Base-by-base conservation (phyloP, 30 jellyfish, hydroid and myxozoan genomes). In the Morbakka virulenta region DNA sequence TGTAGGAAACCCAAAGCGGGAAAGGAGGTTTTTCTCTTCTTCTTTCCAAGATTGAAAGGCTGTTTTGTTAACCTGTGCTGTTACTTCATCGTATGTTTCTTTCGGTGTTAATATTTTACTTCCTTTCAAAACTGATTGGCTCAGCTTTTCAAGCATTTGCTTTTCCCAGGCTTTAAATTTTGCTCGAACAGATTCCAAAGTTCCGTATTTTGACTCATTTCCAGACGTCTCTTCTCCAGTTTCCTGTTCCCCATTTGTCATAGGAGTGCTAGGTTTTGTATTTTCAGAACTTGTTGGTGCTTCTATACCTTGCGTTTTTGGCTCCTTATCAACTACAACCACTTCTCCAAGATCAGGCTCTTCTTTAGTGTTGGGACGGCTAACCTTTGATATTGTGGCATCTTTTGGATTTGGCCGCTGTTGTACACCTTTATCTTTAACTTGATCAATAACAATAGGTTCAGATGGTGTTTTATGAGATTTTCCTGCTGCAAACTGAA, bases 361-460 rank as follows among this genome's bases (percentile, higher is more conserved):
- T 62, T 6, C 26, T 48, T 20, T 27, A 9, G 2, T 34, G 2
- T 41, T 36, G 28, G 4, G 22, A 35, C 47, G 77, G 36, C 35
- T 48, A 35, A 63, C 34, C 72, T 20, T 64, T 35, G 22, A 20
- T 27, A 22, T 79, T 24, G 95, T 82, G 62, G 95, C 93, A 13
- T 89, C 97, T 48, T 63, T 82, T 34, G 97, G 97, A 21, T 69
- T 89, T 47, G 61, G 77, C 67, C 76, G 81, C 23, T 95, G 97
- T 51, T 72, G 67, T 32, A 62, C 94, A 35, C 71, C 81, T 32
- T 69, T 77, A 62, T 86, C 73, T 52, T 85, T 92, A 14, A 92
- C 85, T 33, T 92, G 95, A 36, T 92, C 98, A 26, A 92, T 92
- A 13, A 74, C 93, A 33, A 92, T 86, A 4, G 96, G 96, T 70